A percentile compares a stretch with the other conserved stretches of the same genome.
phyloP scores from a whole-genome alignment of 2,888 invertebrate species.

The Hermaeophaga mercurialis region DNA sequence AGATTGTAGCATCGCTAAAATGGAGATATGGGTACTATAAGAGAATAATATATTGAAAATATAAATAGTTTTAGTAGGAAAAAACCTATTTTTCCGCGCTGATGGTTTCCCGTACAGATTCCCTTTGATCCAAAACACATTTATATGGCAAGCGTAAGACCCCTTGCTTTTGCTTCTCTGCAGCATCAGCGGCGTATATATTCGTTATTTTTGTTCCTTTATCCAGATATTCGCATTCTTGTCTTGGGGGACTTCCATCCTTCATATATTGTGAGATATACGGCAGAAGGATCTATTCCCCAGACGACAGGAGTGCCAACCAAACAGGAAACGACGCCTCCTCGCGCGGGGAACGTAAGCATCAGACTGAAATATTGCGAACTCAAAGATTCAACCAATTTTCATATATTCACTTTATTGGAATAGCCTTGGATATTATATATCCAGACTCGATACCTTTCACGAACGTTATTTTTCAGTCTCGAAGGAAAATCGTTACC shows the following conservation, averaged over 20 bases:
- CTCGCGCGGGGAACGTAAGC: constrained; percentile 49
- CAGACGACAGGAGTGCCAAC: constrained; percentile 51
- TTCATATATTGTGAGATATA: constrained; percentile 55
- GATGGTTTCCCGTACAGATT: constrained; percentile 51
- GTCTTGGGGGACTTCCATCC: constrained; percentile 56
- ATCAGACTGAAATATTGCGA: constrained; percentile 56
- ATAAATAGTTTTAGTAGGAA: neutral
- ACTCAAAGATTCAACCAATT: constrained; percentile 57
- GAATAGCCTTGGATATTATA: constrained; percentile 23
- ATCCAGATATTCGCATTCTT: constrained; percentile 52
- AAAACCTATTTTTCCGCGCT: constrained; percentile 32
- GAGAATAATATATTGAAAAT: no score
- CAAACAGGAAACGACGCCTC: constrained; percentile 57
- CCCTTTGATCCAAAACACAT: constrained; percentile 49
- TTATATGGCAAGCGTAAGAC: constrained; percentile 24
- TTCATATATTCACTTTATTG: constrained; percentile 53
- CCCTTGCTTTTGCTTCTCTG: constrained; percentile 24
- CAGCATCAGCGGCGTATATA: constrained; percentile 43
- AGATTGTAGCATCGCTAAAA: neutral
- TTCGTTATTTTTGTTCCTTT: constrained; percentile 55
- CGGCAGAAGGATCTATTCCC: constrained; percentile 49
- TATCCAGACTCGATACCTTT: constrained; percentile 22
- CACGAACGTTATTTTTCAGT: neutral
- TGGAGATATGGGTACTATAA: no score
- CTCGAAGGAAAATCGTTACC: no score